Evolutionary conservation across 2,797 vertebrate genomes (phyloP), one percentile per base, ranked within the genome.

Genomic region (Notolabrus celidotus): DNA sequence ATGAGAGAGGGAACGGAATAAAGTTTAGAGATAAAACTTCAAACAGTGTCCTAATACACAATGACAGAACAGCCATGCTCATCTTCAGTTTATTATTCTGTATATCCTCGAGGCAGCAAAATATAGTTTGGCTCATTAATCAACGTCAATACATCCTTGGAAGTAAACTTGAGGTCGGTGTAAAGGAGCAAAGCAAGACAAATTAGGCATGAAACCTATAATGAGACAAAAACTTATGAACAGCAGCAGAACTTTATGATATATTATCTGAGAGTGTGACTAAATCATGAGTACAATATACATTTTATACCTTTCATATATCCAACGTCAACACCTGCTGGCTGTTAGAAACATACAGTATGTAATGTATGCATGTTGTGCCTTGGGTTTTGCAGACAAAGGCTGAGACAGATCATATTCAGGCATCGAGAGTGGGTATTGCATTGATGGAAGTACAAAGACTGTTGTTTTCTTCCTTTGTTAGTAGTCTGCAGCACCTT

Each of bases 141-240:
- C 84, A 86, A 81, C 81, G 74, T 84, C 77, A 85, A 69, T 68
- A 61, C 71, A 75, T 82, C 77, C 77, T 81, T 82, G 79, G 68
- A 72, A 77, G 76, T 71, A 80, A 82, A 85, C 69, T 63, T 66
- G 80, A 80, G 79, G 82, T 88, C 57, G 17, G 45, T 38, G 63
- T 63, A 60, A 50, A 71, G 45, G 76, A 86, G 71, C 76, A 68
- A 57, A 31, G 43, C 33, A 70, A 70, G 53, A 79, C 74, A 83
- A 86, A 88, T 84, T 85, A 87, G 71, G 71, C 78, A 53, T 78
- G 67, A 75, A 82, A 83, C 67, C 58, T 59, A 34, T 78, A 75
- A 84, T 57, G 68, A 68, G 62, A 77, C 56, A 65, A 66, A 47
- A 76, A 63, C 14, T 25, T 70, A 61, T 60, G 36, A 62, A 27